Evolutionary conservation across 1,140 invertebrate species (phyloP).

Genomic region (Camponotus vicinus): DNA sequence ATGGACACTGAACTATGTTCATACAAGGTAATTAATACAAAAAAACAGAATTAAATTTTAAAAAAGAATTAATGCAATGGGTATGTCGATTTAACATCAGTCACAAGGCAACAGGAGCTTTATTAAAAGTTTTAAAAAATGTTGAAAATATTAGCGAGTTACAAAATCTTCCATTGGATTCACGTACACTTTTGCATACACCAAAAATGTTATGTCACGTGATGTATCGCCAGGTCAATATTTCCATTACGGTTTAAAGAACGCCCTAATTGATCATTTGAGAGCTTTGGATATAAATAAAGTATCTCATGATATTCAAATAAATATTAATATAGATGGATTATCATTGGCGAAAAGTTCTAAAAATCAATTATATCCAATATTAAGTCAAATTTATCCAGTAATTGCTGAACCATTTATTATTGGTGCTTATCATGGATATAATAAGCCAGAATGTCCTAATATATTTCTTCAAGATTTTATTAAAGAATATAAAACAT

Average conservation of each 20-base stretch:
- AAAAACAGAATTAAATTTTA: background rate
- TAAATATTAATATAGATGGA: background rate
- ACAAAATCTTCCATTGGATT: background rate
- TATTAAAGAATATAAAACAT: conserved; percentile 65
- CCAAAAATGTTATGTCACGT: background rate
- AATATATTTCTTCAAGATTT: conserved; percentile 66
- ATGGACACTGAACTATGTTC: background rate
- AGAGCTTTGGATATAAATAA: background rate
- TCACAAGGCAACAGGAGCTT: background rate
- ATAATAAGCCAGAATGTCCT: conserved; percentile 61
- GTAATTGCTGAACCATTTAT: background rate
- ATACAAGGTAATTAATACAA: background rate
- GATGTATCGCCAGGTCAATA: conserved; percentile 12
- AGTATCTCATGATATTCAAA: background rate
- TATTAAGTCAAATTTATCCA: conserved; percentile 7
- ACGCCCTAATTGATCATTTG: background rate
- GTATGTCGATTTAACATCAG: conserved; percentile 5
- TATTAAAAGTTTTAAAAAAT: conserved; percentile 21
- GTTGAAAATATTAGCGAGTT: background rate
- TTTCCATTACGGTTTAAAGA: conserved; percentile 19
- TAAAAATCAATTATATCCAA: background rate
- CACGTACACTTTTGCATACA: background rate
- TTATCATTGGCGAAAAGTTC: background rate
- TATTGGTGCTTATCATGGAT: conserved; percentile 69
- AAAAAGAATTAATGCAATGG: conserved; percentile 14